phyloP scores from a whole-genome alignment of 2,888 invertebrate species.

The Limnephilus rhombicus region DNA sequence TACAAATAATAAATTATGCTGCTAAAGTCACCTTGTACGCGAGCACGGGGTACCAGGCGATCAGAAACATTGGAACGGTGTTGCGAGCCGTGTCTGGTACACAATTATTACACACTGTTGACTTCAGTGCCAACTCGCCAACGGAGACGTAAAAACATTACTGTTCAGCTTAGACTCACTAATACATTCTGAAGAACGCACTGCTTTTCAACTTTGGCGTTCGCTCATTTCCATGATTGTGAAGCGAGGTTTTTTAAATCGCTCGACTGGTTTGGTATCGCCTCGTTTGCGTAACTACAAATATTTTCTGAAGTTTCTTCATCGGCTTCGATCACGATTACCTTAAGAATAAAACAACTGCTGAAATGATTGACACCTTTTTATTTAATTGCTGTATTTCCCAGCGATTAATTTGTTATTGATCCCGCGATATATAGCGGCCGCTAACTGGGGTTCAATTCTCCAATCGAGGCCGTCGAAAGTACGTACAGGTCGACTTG shows the following conservation, averaged over 20 bases:
- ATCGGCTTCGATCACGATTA: background rate
- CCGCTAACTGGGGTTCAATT: slow-evolving; percentile 45
- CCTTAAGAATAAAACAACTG: background rate
- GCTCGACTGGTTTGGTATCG: slow-evolving; percentile 22
- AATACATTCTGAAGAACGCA: background rate
- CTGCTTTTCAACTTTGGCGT: background rate
- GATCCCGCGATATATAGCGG: background rate
- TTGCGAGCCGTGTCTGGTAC: slow-evolving; percentile 21
- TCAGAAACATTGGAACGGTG: slow-evolving; percentile 15
- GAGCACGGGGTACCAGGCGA: slow-evolving; percentile 38
- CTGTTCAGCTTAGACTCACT: background rate
- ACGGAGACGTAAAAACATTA: background rate
- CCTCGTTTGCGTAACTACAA: slow-evolving; percentile 37
- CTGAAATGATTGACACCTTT: background rate
- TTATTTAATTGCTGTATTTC: background rate
- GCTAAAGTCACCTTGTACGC: slow-evolving; percentile 40
- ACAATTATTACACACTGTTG: slow-evolving; percentile 8
- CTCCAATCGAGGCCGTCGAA: too few species aligned
- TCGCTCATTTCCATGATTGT: slow-evolving; percentile 9
- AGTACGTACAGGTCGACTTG: too few species aligned
- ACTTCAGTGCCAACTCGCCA: background rate
- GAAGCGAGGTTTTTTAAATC: background rate
- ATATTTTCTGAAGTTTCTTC: background rate
- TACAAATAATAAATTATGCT: slow-evolving; percentile 22
- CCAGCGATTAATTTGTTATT: background rate